phyloP scores from a whole-genome alignment of 2,113 vertebrate genomes.

The Corythoichthys haematopterus region DNA sequence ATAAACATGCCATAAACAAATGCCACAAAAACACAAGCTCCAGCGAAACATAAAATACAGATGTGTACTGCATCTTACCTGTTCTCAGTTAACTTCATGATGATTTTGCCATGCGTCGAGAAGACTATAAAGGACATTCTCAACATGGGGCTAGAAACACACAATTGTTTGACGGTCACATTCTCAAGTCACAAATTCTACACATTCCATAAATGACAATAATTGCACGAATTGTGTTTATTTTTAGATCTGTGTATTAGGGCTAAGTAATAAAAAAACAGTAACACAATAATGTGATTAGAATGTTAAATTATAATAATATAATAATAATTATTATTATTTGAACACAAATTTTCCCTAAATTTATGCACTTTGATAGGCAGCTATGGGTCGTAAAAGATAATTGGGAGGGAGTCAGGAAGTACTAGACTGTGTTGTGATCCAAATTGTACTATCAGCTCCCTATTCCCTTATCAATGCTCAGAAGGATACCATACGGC shows the following conservation, averaged over 20 bases:
- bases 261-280: not conserved
- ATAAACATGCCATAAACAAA: not conserved
- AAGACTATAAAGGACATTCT: slow-evolving; percentile 88
- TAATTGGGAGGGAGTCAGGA: not conserved
- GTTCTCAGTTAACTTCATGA: slow-evolving; percentile 84
- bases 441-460: no score
- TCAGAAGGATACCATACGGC: no score
- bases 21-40: not conserved
- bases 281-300: not conserved
- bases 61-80: slow-evolving; percentile 62
- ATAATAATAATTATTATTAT: not conserved
- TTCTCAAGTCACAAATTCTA: not conserved
- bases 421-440: no score
- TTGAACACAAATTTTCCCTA: no score
- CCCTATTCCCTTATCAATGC: no score
- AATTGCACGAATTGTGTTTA: not conserved
- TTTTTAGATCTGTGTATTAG: not conserved
- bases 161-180: slow-evolving; percentile 10
- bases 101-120: slow-evolving; percentile 73
- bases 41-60: not conserved
- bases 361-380: not conserved
- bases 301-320: not conserved
- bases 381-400: not conserved
- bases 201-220: not conserved
- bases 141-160: slow-evolving; percentile 79